These are phyloP conservation scores for Pachycephus smyrnensis DNA, from an alignment of 2,888 invertebrate genomes.

Conservation along the genomic window DNA sequence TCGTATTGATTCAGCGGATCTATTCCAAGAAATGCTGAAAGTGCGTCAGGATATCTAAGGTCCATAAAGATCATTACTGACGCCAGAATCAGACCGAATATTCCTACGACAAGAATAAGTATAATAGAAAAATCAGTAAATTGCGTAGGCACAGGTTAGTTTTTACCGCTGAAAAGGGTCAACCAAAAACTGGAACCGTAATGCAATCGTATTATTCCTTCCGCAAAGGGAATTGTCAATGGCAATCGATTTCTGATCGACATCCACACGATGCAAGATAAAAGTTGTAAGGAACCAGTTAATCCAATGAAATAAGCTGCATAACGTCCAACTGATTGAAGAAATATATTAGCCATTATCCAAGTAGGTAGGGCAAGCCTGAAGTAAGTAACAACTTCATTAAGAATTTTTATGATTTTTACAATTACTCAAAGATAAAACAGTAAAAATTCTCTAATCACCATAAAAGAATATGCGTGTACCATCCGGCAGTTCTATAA, in stretches of 20 bases:
- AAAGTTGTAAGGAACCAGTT: constrained; percentile 69
- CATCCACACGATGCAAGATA: constrained; percentile 69
- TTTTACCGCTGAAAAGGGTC: constrained; percentile 67
- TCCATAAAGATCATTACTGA: constrained; percentile 66
- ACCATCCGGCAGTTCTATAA: constrained; percentile 73
- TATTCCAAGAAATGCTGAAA: constrained; percentile 69
- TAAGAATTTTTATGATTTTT: neutral
- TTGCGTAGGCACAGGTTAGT: constrained; percentile 10
- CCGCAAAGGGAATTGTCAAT: constrained; percentile 70
- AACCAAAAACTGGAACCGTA: constrained; percentile 71
- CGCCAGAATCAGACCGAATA: constrained; percentile 67
- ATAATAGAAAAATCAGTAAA: neutral
- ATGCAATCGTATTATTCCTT: constrained; percentile 61
- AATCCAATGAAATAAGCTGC: constrained; percentile 69
- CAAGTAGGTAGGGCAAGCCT: constrained; percentile 72
- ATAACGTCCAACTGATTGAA: constrained; percentile 69
- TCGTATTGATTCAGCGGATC: constrained; percentile 69
- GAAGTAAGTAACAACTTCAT: constrained; percentile 17
- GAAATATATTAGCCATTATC: constrained; percentile 70
- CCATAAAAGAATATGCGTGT: constrained; percentile 72
- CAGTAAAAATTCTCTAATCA: constrained; percentile 41
- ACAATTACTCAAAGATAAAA: neutral
- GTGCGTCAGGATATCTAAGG: constrained; percentile 63
- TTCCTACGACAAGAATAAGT: constrained; percentile 55
- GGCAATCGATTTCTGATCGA: constrained; percentile 68